Percentiles rank a stretch among this genome's conserved stretches.
phyloP scores from a whole-genome alignment of 2,888 invertebrate species.

The Muschampia plurimacula region DNA sequence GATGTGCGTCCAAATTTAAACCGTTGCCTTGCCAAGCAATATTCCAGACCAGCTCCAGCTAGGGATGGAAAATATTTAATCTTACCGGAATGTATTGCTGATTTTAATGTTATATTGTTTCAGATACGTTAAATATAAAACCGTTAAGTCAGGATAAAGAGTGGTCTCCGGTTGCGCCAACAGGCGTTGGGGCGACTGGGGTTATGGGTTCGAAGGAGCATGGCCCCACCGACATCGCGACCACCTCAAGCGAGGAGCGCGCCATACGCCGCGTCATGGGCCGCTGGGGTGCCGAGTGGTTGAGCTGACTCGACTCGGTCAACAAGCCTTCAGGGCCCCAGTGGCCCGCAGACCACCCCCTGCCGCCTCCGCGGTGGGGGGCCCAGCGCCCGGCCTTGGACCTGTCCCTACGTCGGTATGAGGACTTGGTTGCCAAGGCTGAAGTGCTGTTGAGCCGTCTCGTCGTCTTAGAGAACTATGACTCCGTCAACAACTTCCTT shows the following conservation, averaged over 20 bases:
- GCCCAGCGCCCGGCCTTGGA: slow-evolving; percentile 86
- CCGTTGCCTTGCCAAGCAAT: not conserved
- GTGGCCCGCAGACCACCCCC: slow-evolving; percentile 81
- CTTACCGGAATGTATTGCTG: not conserved
- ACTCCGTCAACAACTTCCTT: slow-evolving; percentile 95
- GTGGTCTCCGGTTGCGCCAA: slow-evolving; percentile 79
- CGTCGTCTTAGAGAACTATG: slow-evolving; percentile 94
- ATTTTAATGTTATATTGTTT: slow-evolving; percentile 45
- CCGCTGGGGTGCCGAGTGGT: slow-evolving; percentile 97
- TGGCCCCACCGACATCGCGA: slow-evolving; percentile 62
- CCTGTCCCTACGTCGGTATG: slow-evolving; percentile 92
- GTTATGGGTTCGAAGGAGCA: slow-evolving; percentile 58
- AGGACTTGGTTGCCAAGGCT: slow-evolving; percentile 92
- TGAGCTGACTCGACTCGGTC: slow-evolving; percentile 96
- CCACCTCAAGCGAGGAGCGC: slow-evolving; percentile 77
- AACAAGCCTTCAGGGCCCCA: slow-evolving; percentile 61
- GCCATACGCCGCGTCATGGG: slow-evolving; percentile 88
- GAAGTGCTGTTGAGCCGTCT: slow-evolving; percentile 94
- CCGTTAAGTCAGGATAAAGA: slow-evolving; percentile 81
- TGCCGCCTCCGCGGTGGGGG: slow-evolving; percentile 80
- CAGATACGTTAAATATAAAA: slow-evolving; percentile 85
- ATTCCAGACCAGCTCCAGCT: not conserved
- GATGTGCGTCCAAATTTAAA: not conserved
- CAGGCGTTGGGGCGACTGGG: slow-evolving; percentile 76
- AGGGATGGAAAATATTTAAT: not conserved